Evolutionary conservation across 1,140 invertebrate genomes (phyloP).

Genomic region (Lanistes nyassanus): DNA sequence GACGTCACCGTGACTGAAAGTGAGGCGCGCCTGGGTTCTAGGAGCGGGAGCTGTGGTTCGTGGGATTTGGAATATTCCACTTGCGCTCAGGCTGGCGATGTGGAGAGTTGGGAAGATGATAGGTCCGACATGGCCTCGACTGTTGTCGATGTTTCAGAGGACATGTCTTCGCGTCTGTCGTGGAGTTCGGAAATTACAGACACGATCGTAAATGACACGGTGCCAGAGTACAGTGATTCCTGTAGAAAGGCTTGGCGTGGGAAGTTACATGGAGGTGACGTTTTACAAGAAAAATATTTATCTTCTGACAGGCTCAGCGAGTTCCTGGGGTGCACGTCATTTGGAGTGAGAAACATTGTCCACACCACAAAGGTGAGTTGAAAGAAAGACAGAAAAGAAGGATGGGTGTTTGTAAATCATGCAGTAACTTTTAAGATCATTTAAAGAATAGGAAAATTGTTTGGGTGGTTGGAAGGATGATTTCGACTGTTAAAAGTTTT

Average conservation of each 20-base stretch:
- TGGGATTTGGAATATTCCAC: too few species aligned
- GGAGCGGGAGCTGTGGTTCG: too few species aligned
- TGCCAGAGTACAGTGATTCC: neutral
- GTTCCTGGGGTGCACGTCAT: slow-evolving; percentile 83
- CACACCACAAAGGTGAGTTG: slow-evolving; percentile 69
- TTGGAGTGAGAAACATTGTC: slow-evolving; percentile 77
- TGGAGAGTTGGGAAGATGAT: too few species aligned
- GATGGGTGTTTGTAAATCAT: neutral
- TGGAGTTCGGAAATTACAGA: neutral
- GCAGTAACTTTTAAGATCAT: too few species aligned
- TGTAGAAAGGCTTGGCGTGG: neutral
- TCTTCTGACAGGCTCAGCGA: slow-evolving; percentile 76
- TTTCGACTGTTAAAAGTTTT: too few species aligned
- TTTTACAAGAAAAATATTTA: neutral
- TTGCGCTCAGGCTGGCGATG: too few species aligned
- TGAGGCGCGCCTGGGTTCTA: too few species aligned
- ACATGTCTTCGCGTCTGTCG: neutral
- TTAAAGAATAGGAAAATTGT: too few species aligned
- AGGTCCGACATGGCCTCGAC: neutral
- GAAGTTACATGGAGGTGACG: too few species aligned
- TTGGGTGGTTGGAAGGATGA: too few species aligned
- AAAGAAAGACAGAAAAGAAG: neutral
- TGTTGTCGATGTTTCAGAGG: neutral
- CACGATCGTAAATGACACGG: neutral
- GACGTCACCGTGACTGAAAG: too few species aligned